These are phyloP conservation scores for Rissa tridactyla DNA, from an alignment of 2,113 vertebrate species.

Conservation along the genomic window DNA sequence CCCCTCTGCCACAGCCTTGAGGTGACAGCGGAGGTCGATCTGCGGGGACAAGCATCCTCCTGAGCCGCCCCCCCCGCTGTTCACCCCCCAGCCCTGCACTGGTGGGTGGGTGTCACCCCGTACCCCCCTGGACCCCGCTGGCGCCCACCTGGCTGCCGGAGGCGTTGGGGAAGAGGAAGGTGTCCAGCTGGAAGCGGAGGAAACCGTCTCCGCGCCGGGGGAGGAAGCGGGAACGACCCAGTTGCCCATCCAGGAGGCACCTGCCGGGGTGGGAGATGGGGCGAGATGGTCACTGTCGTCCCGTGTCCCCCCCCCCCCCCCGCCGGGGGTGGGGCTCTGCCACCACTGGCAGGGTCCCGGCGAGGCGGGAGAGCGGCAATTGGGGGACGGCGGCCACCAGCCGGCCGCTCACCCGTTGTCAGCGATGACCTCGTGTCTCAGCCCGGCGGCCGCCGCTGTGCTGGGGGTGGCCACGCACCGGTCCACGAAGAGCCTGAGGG, in stretches of 20 bases:
- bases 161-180: background rate
- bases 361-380: rapidly evolving
- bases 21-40: conserved; percentile 13
- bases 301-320: background rate
- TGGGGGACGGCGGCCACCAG: rapidly evolving
- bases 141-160: background rate
- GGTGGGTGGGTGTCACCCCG: too few relatives aligned
- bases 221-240: background rate
- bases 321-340: background rate
- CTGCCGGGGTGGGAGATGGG: background rate
- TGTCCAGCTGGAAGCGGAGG: conserved; percentile 29
- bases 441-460: rapidly evolving
- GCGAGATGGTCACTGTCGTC: background rate
- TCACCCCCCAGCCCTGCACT: too few relatives aligned
- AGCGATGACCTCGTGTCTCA: background rate
- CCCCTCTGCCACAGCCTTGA: background rate
- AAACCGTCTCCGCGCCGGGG: background rate
- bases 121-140: rapidly evolving
- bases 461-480: background rate
- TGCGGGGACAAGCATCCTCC: background rate
- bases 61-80: rapidly evolving
- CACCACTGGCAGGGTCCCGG: rapidly evolving
- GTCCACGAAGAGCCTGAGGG: background rate
- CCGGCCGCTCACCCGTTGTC: background rate
- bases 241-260: background rate